Base-by-base conservation (phyloP, 1,140 invertebrate species). In the Trichomalopsis sarcophagae region DNA sequence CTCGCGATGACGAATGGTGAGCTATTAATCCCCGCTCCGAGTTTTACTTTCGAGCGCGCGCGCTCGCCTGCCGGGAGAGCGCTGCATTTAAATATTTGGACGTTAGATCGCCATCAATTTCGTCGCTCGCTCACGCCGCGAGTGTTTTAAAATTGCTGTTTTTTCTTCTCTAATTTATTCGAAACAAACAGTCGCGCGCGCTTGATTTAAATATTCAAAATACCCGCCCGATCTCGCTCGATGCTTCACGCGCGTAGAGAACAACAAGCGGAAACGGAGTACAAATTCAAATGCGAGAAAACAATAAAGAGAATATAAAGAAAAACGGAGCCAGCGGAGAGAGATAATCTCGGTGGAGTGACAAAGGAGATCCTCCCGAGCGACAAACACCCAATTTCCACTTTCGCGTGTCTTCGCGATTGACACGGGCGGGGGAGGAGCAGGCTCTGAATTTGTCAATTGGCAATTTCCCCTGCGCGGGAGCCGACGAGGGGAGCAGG, bases 401-500 rank as follows among this genome's bases (percentile, higher is more conserved):
- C 78, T 77, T 86, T 85, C 50, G 76, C 77, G 76, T 62, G 76
- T 62, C 76, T 17, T 33, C 23, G 27, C 85, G 76, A 80, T 47
- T 78, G 47, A 80, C 62, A 36, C 21, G n/a, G 75, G 44, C 30
- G n/a, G 44, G 9, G 75, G 23, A 13, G 27, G 44, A 23, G 76
- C 47, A 10, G 36, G 13, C 17, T 10, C 47, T 4, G 73, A 78
- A 62, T 55, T 80, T 74, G 71, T 73, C 68, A 80, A 77, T 86
- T 86, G 82, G 81, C 88, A 84, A 85, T 89, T 89, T 85, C 80
- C 83, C 86, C 73, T 71, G 5, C 44, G 27, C 27, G 1, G 10
- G 14, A n/a, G 3, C 73, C 14, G 6, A 7, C 21, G 74, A 71
- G 23, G 40, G 74, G 44, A 50, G 9, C 10, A 68, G 23, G 66